These are phyloP conservation scores for Rhinichthys osculus DNA, from an alignment of 2,797 vertebrate genomes.

Conservation along the genomic window DNA sequence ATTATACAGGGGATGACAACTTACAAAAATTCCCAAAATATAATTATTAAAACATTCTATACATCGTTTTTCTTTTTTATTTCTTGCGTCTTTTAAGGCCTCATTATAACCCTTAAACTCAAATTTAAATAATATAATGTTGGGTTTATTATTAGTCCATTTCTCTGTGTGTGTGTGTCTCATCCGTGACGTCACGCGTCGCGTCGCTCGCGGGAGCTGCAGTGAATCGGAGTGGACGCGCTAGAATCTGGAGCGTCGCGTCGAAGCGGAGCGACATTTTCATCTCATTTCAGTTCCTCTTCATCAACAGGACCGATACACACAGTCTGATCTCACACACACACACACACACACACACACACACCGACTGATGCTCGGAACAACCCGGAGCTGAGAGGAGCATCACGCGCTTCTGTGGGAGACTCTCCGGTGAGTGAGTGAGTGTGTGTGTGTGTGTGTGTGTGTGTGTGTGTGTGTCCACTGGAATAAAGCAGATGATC, in stretches of 20 bases:
- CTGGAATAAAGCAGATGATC: no score
- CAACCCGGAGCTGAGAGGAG: background rate
- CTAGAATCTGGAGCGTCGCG: conserved; percentile 7
- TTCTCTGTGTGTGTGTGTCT: background rate
- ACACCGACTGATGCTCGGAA: background rate
- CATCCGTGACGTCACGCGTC: background rate
- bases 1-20: no score
- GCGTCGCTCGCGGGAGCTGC: background rate
- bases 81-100: no score
- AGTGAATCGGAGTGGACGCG: conserved; percentile 21
- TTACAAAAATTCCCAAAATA: no score
- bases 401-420: no score
- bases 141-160: background rate
- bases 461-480: background rate
- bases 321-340: background rate
- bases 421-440: no score
- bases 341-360: no score
- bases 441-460: no score
- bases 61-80: no score
- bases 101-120: no score
- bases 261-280: conserved; percentile 21
- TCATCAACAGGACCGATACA: background rate
- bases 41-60: no score
- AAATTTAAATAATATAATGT: no score
- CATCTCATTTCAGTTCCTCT: conserved; percentile 27